Base-by-base conservation (phyloP, 2,888 invertebrate genomes). In the Lasioglossum leucozonium region DNA sequence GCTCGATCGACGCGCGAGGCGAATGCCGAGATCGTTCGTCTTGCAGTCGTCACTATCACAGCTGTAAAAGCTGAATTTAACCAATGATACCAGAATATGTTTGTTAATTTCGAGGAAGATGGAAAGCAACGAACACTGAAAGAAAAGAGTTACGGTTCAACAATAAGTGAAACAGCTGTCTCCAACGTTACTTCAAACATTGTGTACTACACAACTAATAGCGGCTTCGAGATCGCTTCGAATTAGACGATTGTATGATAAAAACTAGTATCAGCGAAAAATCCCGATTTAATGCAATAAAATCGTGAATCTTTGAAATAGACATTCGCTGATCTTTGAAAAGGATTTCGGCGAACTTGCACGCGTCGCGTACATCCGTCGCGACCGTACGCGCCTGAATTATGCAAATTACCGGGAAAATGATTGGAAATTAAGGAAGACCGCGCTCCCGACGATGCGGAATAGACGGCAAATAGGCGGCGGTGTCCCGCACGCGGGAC, bases 351-450 rank as follows among this genome's bases (percentile, higher is more conserved):
- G 22, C 16, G 65, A 34, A 8, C 34, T 34, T 34, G 34, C 10
- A 16, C 13, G 34, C 40, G 30, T 40, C 11, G 72, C 55, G 34
- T 44, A 72, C 16, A 72, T 77, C 18, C 37, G 47, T 22, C 44
- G 73, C 26, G n/a, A 11, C 10, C 67, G 37, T 10, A 34, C 22
- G 26, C 42, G 11, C 22, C 11, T 8, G 62, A 69, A 47, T 86
- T 85, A 85, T 72, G 78, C 76, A 81, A 81, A 78, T 26, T 30
- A 18, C 16, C 13, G 55, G 55, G 6, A 69, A 55, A 75, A 81
- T 86, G 42, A 77, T 86, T 81, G 81, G 81, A 81, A 80, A 85
- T 81, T 80, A 86, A 81, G 81, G 86, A 86, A 75, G 30, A 37
- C 30, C 71, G 65, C 55, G n/a, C 40, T 65, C 26, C 18, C 67